These are phyloP conservation scores for Nothocercus julius DNA, from an alignment of 2,113 vertebrate species.

Conservation along the genomic window DNA sequence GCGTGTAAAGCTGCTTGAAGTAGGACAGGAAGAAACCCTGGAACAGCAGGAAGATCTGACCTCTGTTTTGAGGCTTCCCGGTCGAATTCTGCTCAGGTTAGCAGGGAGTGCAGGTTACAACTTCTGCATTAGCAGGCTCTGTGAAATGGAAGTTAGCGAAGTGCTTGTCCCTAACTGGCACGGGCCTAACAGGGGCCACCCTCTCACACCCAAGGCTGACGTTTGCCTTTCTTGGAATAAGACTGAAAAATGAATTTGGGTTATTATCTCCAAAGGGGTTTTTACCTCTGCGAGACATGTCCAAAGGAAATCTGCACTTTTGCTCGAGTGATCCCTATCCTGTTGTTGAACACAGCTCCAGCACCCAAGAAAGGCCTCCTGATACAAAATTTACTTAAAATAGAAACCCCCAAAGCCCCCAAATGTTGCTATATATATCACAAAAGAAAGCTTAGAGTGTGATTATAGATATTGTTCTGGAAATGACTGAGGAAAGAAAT, in stretches of 20 bases:
- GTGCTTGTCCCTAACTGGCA: not conserved
- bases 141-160: not conserved
- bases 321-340: not conserved
- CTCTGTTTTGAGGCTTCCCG: not conserved
- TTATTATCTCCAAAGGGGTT: not conserved
- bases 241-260: not conserved
- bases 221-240: not conserved
- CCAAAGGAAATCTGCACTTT: not conserved
- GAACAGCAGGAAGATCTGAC: not conserved
- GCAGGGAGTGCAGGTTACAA: not conserved
- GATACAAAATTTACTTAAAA: not conserved
- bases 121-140: not conserved
- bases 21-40: not conserved
- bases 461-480: constrained; percentile 49
- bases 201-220: not conserved
- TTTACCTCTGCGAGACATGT: not conserved
- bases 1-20: not conserved
- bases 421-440: constrained; percentile 19
- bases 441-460: constrained; percentile 20
- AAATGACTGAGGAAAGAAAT: constrained; percentile 40
- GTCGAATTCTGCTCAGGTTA: not conserved
- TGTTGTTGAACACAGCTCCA: not conserved
- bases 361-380: not conserved
- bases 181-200: not conserved
- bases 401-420: not conserved